These are phyloP conservation scores for Saccopteryx leptura DNA, from an alignment of 2,113 vertebrate species.

Conservation along the genomic window DNA sequence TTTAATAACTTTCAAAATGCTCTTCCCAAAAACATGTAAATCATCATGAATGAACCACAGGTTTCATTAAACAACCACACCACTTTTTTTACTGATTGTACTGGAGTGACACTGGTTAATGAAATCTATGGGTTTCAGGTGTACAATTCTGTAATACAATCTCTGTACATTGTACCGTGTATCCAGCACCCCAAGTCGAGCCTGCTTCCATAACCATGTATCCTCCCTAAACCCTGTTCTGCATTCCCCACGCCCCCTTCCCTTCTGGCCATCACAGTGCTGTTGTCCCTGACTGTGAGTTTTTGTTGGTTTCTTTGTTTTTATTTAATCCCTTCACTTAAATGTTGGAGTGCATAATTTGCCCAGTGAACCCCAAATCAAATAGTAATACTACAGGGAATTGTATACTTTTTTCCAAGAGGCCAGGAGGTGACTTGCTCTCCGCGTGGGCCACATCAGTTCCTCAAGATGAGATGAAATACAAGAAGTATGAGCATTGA, in stretches of 20 bases:
- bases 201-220: no score
- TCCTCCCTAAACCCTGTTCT: no score
- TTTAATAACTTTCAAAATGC: conserved; percentile 74
- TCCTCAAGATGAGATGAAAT: conserved; percentile 53
- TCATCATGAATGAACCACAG: conserved; percentile 73
- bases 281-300: no score
- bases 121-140: no score
- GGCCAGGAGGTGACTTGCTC: not conserved
- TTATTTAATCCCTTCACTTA: not conserved
- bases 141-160: no score
- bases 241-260: no score
- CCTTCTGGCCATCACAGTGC: no score
- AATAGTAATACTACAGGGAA: conserved; percentile 54
- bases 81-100: no score
- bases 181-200: no score
- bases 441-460: conserved; percentile 25
- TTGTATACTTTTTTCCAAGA: conserved; percentile 8
- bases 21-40: conserved; percentile 60
- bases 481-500: conserved; percentile 32
- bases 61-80: conserved; percentile 76
- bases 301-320: no score
- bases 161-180: no score
- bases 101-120: no score
- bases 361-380: conserved; percentile 73
- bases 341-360: conserved; percentile 67